Evolutionary conservation across 1,140 invertebrate genomes (phyloP).

Genomic region (Panagrolaimus sp.): DNA sequence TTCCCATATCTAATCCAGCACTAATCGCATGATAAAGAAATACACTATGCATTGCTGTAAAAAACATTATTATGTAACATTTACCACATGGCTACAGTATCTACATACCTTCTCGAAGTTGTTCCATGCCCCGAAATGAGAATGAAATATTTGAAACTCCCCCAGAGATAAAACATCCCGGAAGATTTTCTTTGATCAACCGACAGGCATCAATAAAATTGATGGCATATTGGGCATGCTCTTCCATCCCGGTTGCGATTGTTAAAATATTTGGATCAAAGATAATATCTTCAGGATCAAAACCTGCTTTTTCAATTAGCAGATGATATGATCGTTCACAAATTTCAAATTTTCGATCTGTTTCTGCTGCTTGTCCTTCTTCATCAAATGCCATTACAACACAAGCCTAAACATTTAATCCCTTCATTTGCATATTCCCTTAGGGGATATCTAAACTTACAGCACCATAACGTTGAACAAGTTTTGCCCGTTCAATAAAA

Average conservation of each 20-base stretch:
- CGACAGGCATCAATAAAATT: constrained; percentile 65
- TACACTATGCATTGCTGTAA: constrained; percentile 65
- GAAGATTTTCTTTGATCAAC: constrained; percentile 61
- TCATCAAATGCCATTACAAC: constrained; percentile 66
- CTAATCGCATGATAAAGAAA: constrained; percentile 68
- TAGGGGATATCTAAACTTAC: constrained; percentile 32
- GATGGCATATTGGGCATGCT: constrained; percentile 66
- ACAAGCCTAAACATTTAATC: constrained; percentile 56
- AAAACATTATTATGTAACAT: too few relatives aligned
- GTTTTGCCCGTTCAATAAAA: constrained; percentile 63
- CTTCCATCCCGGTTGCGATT: constrained; percentile 68
- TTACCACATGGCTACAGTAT: too few relatives aligned
- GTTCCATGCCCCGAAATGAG: constrained; percentile 67
- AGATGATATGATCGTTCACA: constrained; percentile 65
- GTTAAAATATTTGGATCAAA: constrained; percentile 70
- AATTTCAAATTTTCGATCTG: constrained; percentile 65
- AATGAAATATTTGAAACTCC: constrained; percentile 69
- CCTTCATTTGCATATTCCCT: constrained; percentile 55
- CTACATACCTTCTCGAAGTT: constrained; percentile 66
- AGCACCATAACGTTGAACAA: constrained; percentile 64
- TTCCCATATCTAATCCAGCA: constrained; percentile 67
- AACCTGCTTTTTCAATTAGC: constrained; percentile 64
- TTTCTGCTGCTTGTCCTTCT: constrained; percentile 65
- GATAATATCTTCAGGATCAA: constrained; percentile 67
- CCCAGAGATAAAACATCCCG: constrained; percentile 65